Base-by-base conservation (phyloP, 2,113 vertebrate species). In the Albula goreensis region DNA sequence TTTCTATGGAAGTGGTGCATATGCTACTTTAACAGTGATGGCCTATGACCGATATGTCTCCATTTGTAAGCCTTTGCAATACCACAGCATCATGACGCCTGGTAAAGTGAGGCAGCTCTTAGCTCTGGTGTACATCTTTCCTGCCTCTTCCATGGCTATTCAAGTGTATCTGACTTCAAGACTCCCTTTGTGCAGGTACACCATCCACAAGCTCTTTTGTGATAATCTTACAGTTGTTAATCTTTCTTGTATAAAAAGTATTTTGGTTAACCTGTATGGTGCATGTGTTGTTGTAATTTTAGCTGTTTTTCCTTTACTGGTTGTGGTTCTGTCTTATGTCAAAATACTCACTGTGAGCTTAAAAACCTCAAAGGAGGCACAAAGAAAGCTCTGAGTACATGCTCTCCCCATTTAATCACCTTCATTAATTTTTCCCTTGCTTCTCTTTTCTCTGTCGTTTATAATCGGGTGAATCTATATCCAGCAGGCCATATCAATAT, bases 21-120 rank as follows among this genome's bases (percentile, higher is more conserved):
- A 92, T 57, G 85, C 84, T 12, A 88, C 88, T 60, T 85, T 94
- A 78, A 86, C 90, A 31, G 57, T 90, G 4, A 93, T 94, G 91
- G 92, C 93, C 1, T 94, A 94, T 60, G 94, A 94, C 85, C 81
- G 93, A 1, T 94, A 92, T 82, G 87, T 93, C 0, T 91, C 93
- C 5, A 93, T 94, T 82, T 94, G 94, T 70, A 87, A 82, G 25
- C 94, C 93, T 63, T 84, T 94, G 80, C 90, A 91, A 50, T 94
- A 94, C 78, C 85, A 90, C 74, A 87, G 49, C 50, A 89, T 85
- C 11, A 82, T 78, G 90, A 92, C 90, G 15, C 83, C 90, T 0
- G 49, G 1, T 49, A 88, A 86, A 83, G 85, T 92, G n/a, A 87
- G 74, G 25, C 12, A 83, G n/a, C 85, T 92, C 49, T n/a, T 92